A percentile compares a stretch with the other conserved stretches of the same genome.
phyloP scores from a whole-genome alignment of 2,888 invertebrate genomes.

The Drosophila infuscata region DNA sequence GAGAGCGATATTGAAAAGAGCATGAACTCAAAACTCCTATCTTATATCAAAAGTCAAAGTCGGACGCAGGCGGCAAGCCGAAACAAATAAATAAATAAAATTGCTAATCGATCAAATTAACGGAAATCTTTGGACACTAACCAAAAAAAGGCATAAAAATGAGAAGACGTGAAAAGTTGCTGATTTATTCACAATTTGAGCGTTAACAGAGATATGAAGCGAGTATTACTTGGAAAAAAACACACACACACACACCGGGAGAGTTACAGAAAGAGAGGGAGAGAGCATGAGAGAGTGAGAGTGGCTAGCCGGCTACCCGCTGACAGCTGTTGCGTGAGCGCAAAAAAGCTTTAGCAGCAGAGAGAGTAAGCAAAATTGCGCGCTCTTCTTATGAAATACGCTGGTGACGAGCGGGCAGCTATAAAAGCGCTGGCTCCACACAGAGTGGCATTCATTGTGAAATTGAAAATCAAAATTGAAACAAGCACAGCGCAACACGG shows the following conservation, averaged over 20 bases:
- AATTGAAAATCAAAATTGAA: slow-evolving; percentile 85
- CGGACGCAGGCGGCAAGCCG: slow-evolving; percentile 1
- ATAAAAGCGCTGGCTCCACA: slow-evolving; percentile 76
- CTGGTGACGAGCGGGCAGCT: slow-evolving; percentile 70
- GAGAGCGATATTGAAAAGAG: slow-evolving; percentile 19
- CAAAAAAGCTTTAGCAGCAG: slow-evolving; percentile 20
- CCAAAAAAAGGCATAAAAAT: slow-evolving; percentile 32
- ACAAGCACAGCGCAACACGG: slow-evolving; percentile 66
- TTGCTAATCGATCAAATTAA: slow-evolving; percentile 64
- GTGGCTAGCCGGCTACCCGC: slow-evolving; percentile 40
- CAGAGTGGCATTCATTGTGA: slow-evolving; percentile 83
- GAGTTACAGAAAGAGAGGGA: background rate
- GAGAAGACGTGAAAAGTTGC: slow-evolving; percentile 33
- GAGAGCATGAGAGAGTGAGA: slow-evolving; percentile 8
- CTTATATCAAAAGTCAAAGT: slow-evolving; percentile 21
- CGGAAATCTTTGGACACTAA: slow-evolving; percentile 57
- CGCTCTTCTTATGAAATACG: slow-evolving; percentile 81
- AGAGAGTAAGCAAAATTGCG: slow-evolving; percentile 21
- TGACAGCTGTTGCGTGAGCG: slow-evolving; percentile 39
- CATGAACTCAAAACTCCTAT: slow-evolving; percentile 30
- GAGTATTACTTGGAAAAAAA: slow-evolving; percentile 52
- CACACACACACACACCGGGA: slow-evolving; percentile 9
- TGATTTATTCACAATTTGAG: slow-evolving; percentile 36
- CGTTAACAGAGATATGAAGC: slow-evolving; percentile 46
- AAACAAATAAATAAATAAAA: slow-evolving; percentile 21